Evolutionary conservation across 2,888 invertebrate species (phyloP), one percentile per base, ranked within the genome.

Genomic region (Lasioglossum morio): DNA sequence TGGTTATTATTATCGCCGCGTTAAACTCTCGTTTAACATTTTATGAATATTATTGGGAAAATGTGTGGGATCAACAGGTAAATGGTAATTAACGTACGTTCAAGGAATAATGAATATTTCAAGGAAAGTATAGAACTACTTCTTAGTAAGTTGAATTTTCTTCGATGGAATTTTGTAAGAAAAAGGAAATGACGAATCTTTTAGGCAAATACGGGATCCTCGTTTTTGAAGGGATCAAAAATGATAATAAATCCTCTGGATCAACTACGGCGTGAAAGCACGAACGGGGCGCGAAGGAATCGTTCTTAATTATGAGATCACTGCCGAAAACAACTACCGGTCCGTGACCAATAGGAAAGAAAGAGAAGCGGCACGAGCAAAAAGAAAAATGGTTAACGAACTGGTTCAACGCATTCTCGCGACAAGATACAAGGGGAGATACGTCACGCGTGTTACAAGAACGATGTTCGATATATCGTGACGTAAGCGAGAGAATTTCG

Each of bases 341-440:
- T 76, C 82, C 78, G 73, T 82, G 79, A 77, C 78, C 80, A 76
- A 78, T 82, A 57, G 75, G 73, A 84, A 82, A 70, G 77, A 75
- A 76, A 48, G 74, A 37, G 60, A 37, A 19, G 73, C 40, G n/a
- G 77, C 46, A 73, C 37, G 57, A 60, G 57, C 27, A 46, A 74
- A 79, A 86, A 77, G 63, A 72, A 80, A 77, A 84, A 77, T 84
- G 74, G 66, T 66, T 82, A 84, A 80, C 85, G 77, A 84, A 84
- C 80, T 80, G 63, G 85, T 85, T 72, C 80, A 77, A 77, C 85
- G 80, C 80, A 84, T 84, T 85, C 85, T 48, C 69, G 77, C 75
- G 82, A 79, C 82, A 74, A 76, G 87, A 86, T 79, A 75, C 66
- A 70, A 70, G 76, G 84, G 77, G 85, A 86, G 85, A 86, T 80